Conservation (phyloP, 2,113 vertebrate species). For the Brachirus orientalis region DNA sequence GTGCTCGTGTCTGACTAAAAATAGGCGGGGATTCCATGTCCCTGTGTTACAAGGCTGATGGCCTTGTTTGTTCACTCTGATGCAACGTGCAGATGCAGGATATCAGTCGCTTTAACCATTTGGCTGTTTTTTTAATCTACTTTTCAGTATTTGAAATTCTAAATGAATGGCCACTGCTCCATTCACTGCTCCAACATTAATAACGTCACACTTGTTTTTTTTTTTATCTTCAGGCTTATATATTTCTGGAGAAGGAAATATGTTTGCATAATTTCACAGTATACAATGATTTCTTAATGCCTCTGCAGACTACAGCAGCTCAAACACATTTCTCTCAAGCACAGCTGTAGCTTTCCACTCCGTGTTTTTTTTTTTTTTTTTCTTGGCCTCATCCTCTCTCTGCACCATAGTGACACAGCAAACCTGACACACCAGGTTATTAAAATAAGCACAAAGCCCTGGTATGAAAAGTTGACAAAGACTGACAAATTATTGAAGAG, state of each 20-base stretch:
- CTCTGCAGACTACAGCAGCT: too few relatives aligned
- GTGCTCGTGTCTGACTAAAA: slow-evolving; percentile 65
- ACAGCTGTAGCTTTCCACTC: slow-evolving; percentile 23
- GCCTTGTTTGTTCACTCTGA: slow-evolving; percentile 43
- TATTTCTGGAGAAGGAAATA: too few relatives aligned
- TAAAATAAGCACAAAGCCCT: slow-evolving; percentile 37
- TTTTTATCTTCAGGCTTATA: too few relatives aligned
- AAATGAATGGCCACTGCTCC: neutral
- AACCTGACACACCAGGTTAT: slow-evolving; percentile 24
- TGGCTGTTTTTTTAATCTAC: neutral
- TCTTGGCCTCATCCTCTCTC: slow-evolving; percentile 4
- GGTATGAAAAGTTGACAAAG: slow-evolving; percentile 37
- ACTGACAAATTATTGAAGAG: slow-evolving; percentile 51
- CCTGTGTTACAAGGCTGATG: slow-evolving; percentile 28
- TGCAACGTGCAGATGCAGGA: slow-evolving; percentile 20
- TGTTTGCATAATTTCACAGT: too few relatives aligned
- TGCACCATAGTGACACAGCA: slow-evolving; percentile 31
- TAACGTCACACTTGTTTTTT: too few relatives aligned
- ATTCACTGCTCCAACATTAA: neutral
- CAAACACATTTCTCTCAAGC: neutral
- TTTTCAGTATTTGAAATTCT: neutral
- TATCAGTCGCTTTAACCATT: neutral
- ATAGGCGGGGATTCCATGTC: slow-evolving; percentile 50
- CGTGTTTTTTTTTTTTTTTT: neutral
- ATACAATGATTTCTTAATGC: too few relatives aligned